These are phyloP conservation scores for Odontocerum albicorne DNA, from an alignment of 2,888 invertebrate genomes.

Conservation along the genomic window DNA sequence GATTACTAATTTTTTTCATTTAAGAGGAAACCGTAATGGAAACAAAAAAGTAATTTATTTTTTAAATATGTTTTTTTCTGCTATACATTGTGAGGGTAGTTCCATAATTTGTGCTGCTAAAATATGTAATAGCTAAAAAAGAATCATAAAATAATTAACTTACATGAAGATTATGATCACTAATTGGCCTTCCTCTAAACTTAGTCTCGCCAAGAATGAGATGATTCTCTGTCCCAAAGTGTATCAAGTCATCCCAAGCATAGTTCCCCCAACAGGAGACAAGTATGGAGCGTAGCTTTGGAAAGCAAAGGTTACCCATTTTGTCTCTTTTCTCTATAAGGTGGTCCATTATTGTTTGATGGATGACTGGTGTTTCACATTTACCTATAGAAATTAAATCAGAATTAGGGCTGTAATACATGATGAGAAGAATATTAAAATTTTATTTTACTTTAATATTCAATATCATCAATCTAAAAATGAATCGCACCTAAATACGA, in stretches of 20 bases:
- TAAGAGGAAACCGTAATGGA: no score
- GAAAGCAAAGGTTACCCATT: constrained; percentile 62
- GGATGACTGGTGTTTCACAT: constrained; percentile 58
- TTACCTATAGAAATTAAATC: constrained; percentile 43
- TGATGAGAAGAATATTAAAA: no score
- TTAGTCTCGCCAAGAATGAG: constrained; percentile 63
- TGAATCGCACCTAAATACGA: no score
- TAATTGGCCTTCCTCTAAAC: constrained; percentile 69
- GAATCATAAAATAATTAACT: background rate
- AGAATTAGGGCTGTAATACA: no score
- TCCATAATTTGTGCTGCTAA: no score
- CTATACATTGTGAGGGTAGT: no score
- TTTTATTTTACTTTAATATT: no score
- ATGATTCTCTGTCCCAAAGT: constrained; percentile 71
- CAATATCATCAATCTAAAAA: no score
- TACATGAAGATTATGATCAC: constrained; percentile 75
- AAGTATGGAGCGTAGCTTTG: constrained; percentile 66
- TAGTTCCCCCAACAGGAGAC: constrained; percentile 77
- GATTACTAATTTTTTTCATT: no score
- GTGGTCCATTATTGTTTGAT: constrained; percentile 51
- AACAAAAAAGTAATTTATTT: no score
- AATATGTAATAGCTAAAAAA: background rate
- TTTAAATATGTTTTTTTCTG: no score
- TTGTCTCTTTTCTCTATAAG: constrained; percentile 59
- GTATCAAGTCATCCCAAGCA: constrained; percentile 66